Percentiles rank a stretch among this genome's conserved stretches.
Conservation (phyloP, 2,888 invertebrate species). For the Eueremaeus valkanovi region DNA sequence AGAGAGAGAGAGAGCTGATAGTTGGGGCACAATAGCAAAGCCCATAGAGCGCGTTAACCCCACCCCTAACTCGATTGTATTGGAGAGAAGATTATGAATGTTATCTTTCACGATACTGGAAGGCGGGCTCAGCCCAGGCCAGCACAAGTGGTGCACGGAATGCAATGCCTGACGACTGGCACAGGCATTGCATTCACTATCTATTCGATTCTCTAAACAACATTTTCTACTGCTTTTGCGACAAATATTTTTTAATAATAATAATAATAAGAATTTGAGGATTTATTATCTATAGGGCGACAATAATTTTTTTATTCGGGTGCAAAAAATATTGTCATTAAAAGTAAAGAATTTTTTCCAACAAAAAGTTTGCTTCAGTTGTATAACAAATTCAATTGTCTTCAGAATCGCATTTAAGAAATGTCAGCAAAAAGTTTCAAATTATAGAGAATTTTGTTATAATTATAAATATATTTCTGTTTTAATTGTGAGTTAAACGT, state of each 20-base stretch:
- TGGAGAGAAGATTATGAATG: conserved; percentile 27
- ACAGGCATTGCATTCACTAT: not conserved
- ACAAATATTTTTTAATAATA: not conserved
- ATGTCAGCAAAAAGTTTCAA: not conserved
- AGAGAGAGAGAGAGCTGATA: not conserved
- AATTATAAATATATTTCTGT: not conserved
- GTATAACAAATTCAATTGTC: too few species aligned
- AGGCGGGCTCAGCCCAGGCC: not conserved
- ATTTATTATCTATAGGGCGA: not conserved
- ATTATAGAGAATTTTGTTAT: not conserved
- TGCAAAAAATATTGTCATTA: too few species aligned
- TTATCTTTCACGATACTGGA: not conserved
- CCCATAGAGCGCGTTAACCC: not conserved
- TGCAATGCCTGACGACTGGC: not conserved
- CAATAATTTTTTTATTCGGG: too few species aligned
- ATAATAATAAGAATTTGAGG: not conserved
- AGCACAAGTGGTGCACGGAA: not conserved
- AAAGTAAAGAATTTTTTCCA: too few species aligned
- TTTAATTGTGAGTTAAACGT: too few species aligned
- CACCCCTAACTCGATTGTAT: conserved; percentile 15
- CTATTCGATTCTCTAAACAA: not conserved
- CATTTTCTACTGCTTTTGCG: not conserved
- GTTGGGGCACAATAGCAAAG: not conserved
- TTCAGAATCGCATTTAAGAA: not conserved
- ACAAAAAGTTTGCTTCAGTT: not conserved